Evolutionary conservation across 2,113 vertebrate genomes (phyloP).

Genomic region (Oncorhynchus tshawytscha): DNA sequence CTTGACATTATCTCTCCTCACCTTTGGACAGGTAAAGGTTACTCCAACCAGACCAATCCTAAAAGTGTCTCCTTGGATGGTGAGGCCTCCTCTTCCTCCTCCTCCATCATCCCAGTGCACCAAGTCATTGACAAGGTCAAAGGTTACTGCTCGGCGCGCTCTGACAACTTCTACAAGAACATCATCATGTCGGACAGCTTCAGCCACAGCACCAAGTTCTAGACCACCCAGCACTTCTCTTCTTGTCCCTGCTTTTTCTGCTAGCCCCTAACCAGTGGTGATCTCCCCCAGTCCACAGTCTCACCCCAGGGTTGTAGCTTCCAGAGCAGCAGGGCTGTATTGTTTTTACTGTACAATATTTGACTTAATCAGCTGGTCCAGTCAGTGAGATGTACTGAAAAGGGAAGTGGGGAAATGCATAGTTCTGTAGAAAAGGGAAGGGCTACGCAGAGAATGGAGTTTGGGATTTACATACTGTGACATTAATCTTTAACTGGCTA

Average conservation of each 20-base stretch:
- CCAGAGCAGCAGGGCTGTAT: not conserved
- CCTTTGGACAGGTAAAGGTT: constrained; percentile 76
- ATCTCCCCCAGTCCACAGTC: not conserved
- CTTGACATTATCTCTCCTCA: not conserved
- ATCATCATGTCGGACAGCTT: constrained; percentile 92
- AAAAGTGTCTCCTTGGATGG: constrained; percentile 80
- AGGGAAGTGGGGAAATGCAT: constrained; percentile 12
- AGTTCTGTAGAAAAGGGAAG: constrained; percentile 23
- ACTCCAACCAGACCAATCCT: constrained; percentile 74
- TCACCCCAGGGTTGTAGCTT: not conserved
- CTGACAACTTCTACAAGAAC: constrained; percentile 96
- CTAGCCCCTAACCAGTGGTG: not conserved
- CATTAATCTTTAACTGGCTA: constrained; percentile 54
- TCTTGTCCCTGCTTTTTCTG: not conserved
- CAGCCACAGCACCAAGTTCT: constrained; percentile 91
- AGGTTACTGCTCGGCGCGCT: constrained; percentile 86
- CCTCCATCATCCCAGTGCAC: constrained; percentile 89
- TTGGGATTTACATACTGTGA: constrained; percentile 67
- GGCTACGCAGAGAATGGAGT: not conserved
- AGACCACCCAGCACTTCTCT: constrained; percentile 11
- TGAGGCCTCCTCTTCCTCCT: constrained; percentile 72
- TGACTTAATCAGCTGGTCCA: constrained; percentile 23
- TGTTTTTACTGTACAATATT: constrained; percentile 13
- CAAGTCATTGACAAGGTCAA: constrained; percentile 95
- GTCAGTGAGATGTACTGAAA: not conserved